These are phyloP conservation scores for Eupithecia subfuscata DNA, from an alignment of 2,888 invertebrate species.

Conservation along the genomic window DNA sequence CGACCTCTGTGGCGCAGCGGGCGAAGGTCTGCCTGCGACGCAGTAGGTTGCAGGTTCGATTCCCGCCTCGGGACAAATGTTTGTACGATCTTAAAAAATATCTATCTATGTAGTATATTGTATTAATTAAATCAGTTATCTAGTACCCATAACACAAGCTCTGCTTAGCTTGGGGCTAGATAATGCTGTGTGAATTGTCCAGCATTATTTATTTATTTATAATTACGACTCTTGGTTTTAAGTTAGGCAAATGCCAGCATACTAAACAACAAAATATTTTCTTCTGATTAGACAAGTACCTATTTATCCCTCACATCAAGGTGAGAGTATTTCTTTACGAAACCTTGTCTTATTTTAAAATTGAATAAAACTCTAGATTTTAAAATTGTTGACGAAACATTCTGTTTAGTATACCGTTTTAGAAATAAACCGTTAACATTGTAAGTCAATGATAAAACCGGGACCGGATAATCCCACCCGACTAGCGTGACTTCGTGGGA, in stretches of 20 bases:
- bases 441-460: slow-evolving; percentile 14
- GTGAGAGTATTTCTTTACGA: neutral
- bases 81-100: too few relatives aligned
- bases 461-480: slow-evolving; percentile 18
- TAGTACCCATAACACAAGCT: too few relatives aligned
- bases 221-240: neutral
- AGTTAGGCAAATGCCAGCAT: neutral
- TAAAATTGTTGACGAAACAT: neutral
- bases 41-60: too few relatives aligned
- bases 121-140: too few relatives aligned
- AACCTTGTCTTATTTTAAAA: too few relatives aligned
- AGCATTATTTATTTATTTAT: too few relatives aligned
- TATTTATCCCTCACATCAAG: neutral
- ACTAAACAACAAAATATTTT: neutral
- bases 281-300: neutral
- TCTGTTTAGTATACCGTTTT: neutral
- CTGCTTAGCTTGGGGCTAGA: too few relatives aligned
- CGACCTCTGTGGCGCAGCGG: too few relatives aligned
- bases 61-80: too few relatives aligned
- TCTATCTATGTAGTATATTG: too few relatives aligned
- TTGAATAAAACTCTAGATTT: neutral
- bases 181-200: too few relatives aligned
- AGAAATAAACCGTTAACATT: slow-evolving; percentile 1
- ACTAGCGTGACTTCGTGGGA: slow-evolving; percentile 32
- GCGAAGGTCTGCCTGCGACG: too few relatives aligned